Percentiles rank a stretch among this genome's conserved stretches.
These are phyloP conservation scores for Scaptomyza graminum DNA, from an alignment of 1,140 invertebrate species.

Conservation along the genomic window DNA sequence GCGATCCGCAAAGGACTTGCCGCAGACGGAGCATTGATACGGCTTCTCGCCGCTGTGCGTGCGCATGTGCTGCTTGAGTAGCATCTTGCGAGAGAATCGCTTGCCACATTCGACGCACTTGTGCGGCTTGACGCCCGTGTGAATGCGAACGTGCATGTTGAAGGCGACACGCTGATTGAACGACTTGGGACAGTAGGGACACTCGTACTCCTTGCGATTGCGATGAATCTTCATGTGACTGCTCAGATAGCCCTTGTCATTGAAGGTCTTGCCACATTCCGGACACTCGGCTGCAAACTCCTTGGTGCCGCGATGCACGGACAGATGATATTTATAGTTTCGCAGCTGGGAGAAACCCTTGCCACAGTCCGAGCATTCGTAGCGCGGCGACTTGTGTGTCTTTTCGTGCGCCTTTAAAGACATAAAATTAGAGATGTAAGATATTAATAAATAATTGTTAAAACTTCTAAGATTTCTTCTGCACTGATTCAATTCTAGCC, in stretches of 20 bases:
- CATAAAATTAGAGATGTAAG: background rate
- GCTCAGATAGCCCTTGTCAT: conserved; percentile 90
- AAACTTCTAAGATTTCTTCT: too few relatives aligned
- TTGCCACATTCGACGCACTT: conserved; percentile 93
- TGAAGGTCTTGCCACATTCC: conserved; percentile 91
- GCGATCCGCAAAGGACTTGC: conserved; percentile 88
- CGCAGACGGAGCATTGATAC: conserved; percentile 81
- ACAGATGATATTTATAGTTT: conserved; percentile 91
- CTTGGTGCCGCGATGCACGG: conserved; percentile 89
- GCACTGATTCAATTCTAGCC: too few relatives aligned
- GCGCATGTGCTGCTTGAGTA: conserved; percentile 90
- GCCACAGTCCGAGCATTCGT: conserved; percentile 90
- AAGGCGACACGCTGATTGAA: conserved; percentile 93
- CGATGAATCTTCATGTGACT: conserved; percentile 92
- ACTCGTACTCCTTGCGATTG: conserved; percentile 90
- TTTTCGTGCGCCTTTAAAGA: conserved; percentile 73
- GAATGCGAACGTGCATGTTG: conserved; percentile 92
- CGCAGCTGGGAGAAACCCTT: conserved; percentile 91
- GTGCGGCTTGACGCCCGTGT: conserved; percentile 93
- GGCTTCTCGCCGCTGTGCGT: conserved; percentile 87
- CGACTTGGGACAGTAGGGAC: conserved; percentile 89
- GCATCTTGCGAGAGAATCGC: conserved; percentile 92
- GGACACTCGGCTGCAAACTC: conserved; percentile 90
- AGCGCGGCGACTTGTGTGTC: conserved; percentile 86
- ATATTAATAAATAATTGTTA: too few relatives aligned